Evolutionary conservation across 2,888 invertebrate species (phyloP).

Genomic region (Nomada flava): DNA sequence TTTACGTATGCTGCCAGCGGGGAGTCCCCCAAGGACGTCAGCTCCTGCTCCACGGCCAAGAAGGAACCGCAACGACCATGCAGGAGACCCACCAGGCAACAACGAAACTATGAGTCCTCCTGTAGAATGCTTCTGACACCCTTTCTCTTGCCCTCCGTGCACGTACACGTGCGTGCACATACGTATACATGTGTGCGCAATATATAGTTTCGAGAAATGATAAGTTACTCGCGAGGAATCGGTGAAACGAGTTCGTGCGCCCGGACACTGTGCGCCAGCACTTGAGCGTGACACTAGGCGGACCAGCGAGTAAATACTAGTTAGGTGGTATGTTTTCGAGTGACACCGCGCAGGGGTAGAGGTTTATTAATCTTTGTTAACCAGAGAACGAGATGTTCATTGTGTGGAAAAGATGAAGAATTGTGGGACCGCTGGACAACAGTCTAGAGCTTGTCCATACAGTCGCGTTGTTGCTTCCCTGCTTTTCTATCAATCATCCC

Average conservation of each 20-base stretch:
- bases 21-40: constrained; percentile 70
- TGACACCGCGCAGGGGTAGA: neutral
- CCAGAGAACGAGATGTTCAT: neutral
- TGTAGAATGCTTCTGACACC: constrained; percentile 7
- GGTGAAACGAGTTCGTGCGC: constrained; percentile 14
- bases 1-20: constrained; percentile 70
- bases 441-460: neutral
- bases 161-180: neutral
- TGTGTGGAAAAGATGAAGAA: neutral
- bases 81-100: constrained; percentile 32
- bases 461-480: neutral
- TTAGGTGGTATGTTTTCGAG: constrained; percentile 1
- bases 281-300: constrained; percentile 10
- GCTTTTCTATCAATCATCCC: neutral
- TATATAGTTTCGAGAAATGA: constrained; percentile 20
- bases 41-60: constrained; percentile 42
- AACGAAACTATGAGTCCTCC: constrained; percentile 24
- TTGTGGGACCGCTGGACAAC: neutral
- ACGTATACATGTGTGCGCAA: neutral
- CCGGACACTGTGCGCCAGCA: neutral
- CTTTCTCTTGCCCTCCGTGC: neutral
- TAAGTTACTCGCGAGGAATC: constrained; percentile 16
- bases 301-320: neutral
- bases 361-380: constrained; percentile 14
- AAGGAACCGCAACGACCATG: constrained; percentile 52